Conservation (phyloP, 2,113 vertebrate genomes). For the Sminthopsis crassicaudata region DNA sequence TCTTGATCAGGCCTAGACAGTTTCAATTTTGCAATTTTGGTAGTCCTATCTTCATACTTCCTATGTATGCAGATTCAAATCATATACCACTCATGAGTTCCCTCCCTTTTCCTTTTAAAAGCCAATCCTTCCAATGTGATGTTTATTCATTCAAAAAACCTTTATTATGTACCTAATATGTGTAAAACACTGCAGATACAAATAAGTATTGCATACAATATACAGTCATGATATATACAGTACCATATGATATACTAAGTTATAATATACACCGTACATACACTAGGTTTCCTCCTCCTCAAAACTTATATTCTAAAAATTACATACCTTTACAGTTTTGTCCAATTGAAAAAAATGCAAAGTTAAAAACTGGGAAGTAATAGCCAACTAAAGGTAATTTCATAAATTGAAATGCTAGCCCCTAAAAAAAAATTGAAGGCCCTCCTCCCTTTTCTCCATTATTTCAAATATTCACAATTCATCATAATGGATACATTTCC, state of each 20-base stretch:
- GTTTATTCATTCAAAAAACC: background rate
- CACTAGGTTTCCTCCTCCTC: background rate
- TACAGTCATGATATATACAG: background rate
- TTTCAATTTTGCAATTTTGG: background rate
- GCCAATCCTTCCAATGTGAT: background rate
- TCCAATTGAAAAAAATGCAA: background rate
- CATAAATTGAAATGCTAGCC: background rate
- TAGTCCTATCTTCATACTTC: background rate
- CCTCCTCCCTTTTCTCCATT: background rate
- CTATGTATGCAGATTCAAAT: background rate
- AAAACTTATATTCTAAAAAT: background rate
- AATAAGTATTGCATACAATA: background rate
- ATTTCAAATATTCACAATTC: background rate
- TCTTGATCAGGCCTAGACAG: background rate
- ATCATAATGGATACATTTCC: background rate
- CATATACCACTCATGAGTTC: background rate
- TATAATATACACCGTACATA: background rate
- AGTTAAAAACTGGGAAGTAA: background rate
- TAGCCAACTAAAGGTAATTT: background rate
- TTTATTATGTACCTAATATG: no score
- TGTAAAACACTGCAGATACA: background rate
- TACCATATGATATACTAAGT: background rate
- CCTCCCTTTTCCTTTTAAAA: background rate
- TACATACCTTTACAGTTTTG: background rate
- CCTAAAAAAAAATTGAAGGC: background rate